Conservation (phyloP, 2,888 invertebrate species). For the Hydrotaea cyrtoneurina region DNA sequence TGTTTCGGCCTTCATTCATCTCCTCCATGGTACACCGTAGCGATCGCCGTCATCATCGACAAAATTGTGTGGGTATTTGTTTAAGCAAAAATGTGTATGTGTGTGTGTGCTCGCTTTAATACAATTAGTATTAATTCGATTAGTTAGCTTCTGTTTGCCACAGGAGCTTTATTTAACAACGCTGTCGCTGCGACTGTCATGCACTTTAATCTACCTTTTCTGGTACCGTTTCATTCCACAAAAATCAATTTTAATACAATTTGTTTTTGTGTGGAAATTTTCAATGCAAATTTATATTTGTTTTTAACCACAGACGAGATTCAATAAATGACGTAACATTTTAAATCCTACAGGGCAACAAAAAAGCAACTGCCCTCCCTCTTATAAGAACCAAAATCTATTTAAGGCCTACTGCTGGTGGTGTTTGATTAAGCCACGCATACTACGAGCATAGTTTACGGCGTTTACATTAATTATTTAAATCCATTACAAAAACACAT, state of each 20-base stretch:
- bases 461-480: constrained; percentile 24
- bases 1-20: background rate
- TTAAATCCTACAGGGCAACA: background rate
- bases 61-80: background rate
- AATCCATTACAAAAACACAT: background rate
- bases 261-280: background rate
- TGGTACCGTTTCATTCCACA: background rate
- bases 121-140: constrained; percentile 57
- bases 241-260: constrained; percentile 37
- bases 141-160: constrained; percentile 42
- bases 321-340: constrained; percentile 26
- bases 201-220: constrained; percentile 4
- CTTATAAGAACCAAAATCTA: no score
- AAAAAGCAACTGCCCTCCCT: background rate
- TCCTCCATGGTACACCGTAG: background rate
- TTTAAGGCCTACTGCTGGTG: background rate
- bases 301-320: background rate
- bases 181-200: background rate
- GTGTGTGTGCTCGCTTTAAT: constrained; percentile 32
- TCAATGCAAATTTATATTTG: background rate
- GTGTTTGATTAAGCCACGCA: background rate
- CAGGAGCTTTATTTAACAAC: constrained; percentile 23
- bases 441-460: background rate
- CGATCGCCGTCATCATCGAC: background rate
- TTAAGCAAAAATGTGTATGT: background rate